Evolutionary conservation across 2,113 vertebrate species (phyloP), one percentile per base, ranked within the genome.

Genomic region (Mastomys coucha): DNA sequence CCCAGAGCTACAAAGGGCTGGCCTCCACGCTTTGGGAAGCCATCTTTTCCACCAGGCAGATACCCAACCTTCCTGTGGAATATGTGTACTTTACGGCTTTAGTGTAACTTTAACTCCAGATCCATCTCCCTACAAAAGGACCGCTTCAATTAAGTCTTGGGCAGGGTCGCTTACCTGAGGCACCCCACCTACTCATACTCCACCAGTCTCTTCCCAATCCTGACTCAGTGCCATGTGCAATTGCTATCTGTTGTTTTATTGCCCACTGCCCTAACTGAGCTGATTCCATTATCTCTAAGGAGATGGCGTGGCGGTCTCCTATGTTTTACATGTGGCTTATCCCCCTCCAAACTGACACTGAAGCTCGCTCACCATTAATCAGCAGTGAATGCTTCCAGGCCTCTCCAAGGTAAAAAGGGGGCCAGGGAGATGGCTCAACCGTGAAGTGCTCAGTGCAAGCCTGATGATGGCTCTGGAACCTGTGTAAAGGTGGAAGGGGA

Each of bases 171-270:
- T 22, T 5, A 10, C 24, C 13, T n/a, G 39, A 45, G 26, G 1
- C 31, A 17, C 7, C 17, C 56, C 26, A 42, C 0, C 36, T 12
- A 2, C 56, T 24, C 31, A 28, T 13, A 42, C 5, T 10, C 86
- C 33, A 6, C 3, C n/a, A 75, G 22, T 3, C 5, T 42, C 72
- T 49, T 53, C 70, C 53, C 2, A 1, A 1, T 1, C 0, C 1
- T 10, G 33, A 17, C 69, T 75, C 8, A 2, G 7, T 26, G 11
- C 31, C 16, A 60, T 2, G 45, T 16, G 1, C 22, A 9, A 81
- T 6, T 36, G 42, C 17, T 6, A 1, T 1, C 31, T 17, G 22
- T 42, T 58, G 8, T 53, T 89, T 39, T 42, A 58, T 8, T 20
- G 6, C 17, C 14, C 3, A 4, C 1, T 3, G 3, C n/a, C 0